Evolutionary conservation across 2,113 vertebrate species (phyloP).

Genomic region (Phyllopteryx taeniolatus): DNA sequence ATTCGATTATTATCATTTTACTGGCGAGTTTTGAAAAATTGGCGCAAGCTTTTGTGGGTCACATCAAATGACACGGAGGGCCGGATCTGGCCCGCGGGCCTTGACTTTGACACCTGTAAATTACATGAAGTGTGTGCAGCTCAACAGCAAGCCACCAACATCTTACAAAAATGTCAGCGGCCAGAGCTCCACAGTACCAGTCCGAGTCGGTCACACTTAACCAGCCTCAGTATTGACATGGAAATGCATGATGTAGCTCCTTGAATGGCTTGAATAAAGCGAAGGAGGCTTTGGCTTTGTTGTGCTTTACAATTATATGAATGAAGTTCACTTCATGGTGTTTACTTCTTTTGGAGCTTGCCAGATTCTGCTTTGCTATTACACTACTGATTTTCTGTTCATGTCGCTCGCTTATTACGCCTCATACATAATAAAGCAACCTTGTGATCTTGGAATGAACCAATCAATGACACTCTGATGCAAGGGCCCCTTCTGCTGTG

Average conservation of each 20-base stretch:
- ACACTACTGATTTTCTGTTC: constrained; percentile 25
- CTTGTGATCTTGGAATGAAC: constrained; percentile 33
- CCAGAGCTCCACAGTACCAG: constrained; percentile 17
- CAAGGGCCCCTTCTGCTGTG: constrained; percentile 44
- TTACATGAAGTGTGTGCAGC: not conserved
- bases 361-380: constrained; percentile 14
- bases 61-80: no score
- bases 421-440: constrained; percentile 47
- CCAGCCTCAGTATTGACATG: constrained; percentile 69
- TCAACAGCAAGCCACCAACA: not conserved
- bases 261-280: constrained; percentile 65
- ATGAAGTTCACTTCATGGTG: not conserved
- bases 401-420: constrained; percentile 20
- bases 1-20: not conserved
- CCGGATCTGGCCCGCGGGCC: not conserved
- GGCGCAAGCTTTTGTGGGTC: not conserved
- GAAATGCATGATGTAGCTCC: constrained; percentile 65
- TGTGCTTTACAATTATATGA: not conserved
- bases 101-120: not conserved
- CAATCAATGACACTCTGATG: constrained; percentile 48
- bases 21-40: not conserved
- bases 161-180: not conserved
- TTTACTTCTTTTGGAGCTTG: not conserved
- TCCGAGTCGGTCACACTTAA: constrained; percentile 10
- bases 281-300: constrained; percentile 30